A percentile compares a stretch with the other conserved stretches of the same genome.
Conservation (phyloP, 2,797 vertebrate genomes). For the Pteropus rufus region DNA sequence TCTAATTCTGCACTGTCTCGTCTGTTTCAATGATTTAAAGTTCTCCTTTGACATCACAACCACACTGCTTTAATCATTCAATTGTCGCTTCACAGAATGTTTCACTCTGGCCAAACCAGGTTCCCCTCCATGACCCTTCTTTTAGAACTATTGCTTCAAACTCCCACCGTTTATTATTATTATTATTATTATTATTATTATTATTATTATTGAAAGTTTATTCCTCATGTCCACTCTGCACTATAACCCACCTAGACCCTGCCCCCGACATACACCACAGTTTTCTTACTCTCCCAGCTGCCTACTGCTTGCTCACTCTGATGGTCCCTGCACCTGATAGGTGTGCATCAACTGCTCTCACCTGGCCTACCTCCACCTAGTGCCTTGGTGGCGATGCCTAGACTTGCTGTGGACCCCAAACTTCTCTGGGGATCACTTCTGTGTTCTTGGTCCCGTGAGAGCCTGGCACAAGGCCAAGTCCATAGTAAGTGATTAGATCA, state of each 20-base stretch:
- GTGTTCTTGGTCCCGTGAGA: neutral
- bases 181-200: too few relatives aligned
- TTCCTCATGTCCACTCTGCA: neutral
- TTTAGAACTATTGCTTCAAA: neutral
- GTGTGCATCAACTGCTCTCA: neutral
- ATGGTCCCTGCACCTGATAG: neutral
- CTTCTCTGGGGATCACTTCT: neutral
- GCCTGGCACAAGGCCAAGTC: neutral
- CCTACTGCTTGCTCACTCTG: neutral
- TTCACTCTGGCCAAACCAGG: neutral
- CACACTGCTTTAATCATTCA: neutral
- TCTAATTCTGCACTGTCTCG: neutral
- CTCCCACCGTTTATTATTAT: too few relatives aligned
- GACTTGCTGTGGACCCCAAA: neutral
- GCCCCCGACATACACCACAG: neutral
- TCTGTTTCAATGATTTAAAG: neutral
- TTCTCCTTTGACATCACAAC: neutral
- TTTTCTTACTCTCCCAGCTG: neutral
- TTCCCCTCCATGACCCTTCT: neutral
- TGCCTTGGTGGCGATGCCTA: neutral
- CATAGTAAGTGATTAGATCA: neutral
- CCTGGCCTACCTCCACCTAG: neutral
- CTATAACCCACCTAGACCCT: neutral
- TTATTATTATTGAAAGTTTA: neutral
- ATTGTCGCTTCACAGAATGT: neutral